A percentile compares a stretch with the other conserved stretches of the same genome.
These are phyloP conservation scores for Noctua janthina DNA, from an alignment of 2,888 invertebrate species.

Conservation along the genomic window DNA sequence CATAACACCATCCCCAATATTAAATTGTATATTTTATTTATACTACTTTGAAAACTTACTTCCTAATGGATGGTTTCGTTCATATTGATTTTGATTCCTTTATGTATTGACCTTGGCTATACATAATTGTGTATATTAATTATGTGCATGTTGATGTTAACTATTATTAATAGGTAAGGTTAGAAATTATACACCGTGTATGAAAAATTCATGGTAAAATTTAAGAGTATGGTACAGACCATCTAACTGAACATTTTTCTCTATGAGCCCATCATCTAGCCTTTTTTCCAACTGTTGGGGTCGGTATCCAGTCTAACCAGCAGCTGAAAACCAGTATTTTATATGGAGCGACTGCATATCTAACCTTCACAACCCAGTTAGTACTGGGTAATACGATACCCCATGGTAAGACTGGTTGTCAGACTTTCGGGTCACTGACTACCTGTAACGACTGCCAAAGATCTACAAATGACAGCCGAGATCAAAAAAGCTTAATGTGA, in stretches of 20 bases:
- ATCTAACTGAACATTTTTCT: too few relatives aligned
- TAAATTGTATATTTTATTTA: conserved; percentile 25
- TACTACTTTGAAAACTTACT: conserved; percentile 12
- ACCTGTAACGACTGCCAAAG: not conserved
- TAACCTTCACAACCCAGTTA: not conserved
- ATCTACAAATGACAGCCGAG: not conserved
- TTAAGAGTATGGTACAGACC: too few relatives aligned
- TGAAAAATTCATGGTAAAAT: too few relatives aligned
- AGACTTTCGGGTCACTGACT: not conserved
- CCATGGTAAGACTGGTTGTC: not conserved
- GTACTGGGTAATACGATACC: not conserved
- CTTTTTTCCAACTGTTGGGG: not conserved
- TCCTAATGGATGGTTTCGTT: conserved; percentile 3
- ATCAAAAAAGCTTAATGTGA: too few relatives aligned
- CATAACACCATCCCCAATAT: conserved; percentile 17
- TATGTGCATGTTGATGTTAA: not conserved
- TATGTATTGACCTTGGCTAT: conserved; percentile 16
- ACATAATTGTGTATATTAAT: not conserved
- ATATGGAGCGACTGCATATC: not conserved
- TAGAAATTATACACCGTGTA: not conserved
- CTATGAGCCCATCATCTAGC: too few relatives aligned
- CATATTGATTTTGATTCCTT: conserved; percentile 46
- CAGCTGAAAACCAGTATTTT: not conserved
- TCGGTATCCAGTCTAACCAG: not conserved
- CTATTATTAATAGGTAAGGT: not conserved